Base-by-base conservation (phyloP, 1,140 invertebrate species). In the Druon quercuslanigerum region DNA sequence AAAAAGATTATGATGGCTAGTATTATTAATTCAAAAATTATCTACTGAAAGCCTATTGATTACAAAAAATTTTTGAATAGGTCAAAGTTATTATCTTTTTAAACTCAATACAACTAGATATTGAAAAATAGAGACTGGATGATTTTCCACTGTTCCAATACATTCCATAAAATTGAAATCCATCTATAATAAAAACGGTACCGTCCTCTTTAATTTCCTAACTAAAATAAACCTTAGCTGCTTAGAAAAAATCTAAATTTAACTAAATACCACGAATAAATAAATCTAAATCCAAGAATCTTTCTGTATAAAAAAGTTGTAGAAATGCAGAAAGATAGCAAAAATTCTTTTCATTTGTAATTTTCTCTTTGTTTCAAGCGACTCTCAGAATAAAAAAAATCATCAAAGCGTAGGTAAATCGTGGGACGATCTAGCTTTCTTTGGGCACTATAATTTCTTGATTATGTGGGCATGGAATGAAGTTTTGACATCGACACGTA, bases 261-360 rank as follows among this genome's bases (percentile, higher is more conserved):
- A 5, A 56, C 54, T 20, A 14, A 0, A 33, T 33, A 33, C 57
- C 11, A 33, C 60, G 33, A 66, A 40, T 66, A 33, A n/a, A n/a
- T n/a, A n/a, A n/a, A 66, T n/a, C 8, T n/a, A n/a, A n/a, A 33
- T 66, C 40, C 4, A 66, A 66, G 60, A 66, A 66, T 66, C 25
- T n/a, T 40, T 25, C 14, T 13, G 16, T 66, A 60, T 40, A 40
- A 46, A 40, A 66, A 46, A 40, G n/a, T 33, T n/a, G 4, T 9
- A 33, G 57, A 66, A 40, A 66, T 66, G 25, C 60, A 33, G 25
- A 66, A 66, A 66, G 33, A 66, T 40, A 16, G 25, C 60, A 16
- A 33, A 40, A 40, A 46, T 33, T 66, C 60, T 33, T 16, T 46
- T 66, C 14, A 66, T 40, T 40, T 9, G 13, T 40, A 40, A 66